phyloP scores from a whole-genome alignment of 2,888 invertebrate genomes.

The Zygothrica quintamaculata region DNA sequence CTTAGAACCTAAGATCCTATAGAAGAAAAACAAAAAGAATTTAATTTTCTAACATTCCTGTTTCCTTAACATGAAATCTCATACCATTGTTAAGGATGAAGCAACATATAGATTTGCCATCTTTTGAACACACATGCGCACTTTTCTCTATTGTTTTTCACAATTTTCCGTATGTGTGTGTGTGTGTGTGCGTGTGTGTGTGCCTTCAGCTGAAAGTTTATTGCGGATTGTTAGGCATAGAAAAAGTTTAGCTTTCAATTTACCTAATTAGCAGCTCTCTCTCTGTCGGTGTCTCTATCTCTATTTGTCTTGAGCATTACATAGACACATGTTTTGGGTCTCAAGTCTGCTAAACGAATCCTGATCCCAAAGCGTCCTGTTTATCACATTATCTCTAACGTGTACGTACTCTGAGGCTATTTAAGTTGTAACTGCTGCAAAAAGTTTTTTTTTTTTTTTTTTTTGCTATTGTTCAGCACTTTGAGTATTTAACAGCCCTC shows the following conservation, averaged over 20 bases:
- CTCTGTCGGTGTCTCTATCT: neutral
- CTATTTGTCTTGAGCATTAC: conserved; percentile 29
- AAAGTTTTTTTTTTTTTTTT: too few species aligned
- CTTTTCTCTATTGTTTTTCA: conserved; percentile 13
- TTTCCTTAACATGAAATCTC: too few species aligned
- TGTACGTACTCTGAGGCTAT: conserved; percentile 48
- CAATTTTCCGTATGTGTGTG: conserved; percentile 16
- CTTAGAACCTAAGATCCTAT: too few species aligned
- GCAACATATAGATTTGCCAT: too few species aligned
- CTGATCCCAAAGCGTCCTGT: conserved; percentile 34
- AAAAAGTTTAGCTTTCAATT: conserved; percentile 70
- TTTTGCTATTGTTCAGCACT: conserved; percentile 36
- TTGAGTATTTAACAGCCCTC: conserved; percentile 23
- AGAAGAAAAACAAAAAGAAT: too few species aligned
- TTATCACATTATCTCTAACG: conserved; percentile 64
- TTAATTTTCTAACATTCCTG: too few species aligned
- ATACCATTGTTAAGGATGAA: too few species aligned
- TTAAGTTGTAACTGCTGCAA: conserved; percentile 53
- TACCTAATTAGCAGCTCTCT: conserved; percentile 66
- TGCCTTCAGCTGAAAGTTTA: conserved; percentile 18
- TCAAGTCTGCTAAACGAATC: neutral
- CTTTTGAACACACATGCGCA: too few species aligned
- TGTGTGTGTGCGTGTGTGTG: conserved; percentile 16
- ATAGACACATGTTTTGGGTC: conserved; percentile 31
- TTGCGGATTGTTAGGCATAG: conserved; percentile 17